phyloP scores from a whole-genome alignment of 2,113 vertebrate species.

The Heptranchias perlo region DNA sequence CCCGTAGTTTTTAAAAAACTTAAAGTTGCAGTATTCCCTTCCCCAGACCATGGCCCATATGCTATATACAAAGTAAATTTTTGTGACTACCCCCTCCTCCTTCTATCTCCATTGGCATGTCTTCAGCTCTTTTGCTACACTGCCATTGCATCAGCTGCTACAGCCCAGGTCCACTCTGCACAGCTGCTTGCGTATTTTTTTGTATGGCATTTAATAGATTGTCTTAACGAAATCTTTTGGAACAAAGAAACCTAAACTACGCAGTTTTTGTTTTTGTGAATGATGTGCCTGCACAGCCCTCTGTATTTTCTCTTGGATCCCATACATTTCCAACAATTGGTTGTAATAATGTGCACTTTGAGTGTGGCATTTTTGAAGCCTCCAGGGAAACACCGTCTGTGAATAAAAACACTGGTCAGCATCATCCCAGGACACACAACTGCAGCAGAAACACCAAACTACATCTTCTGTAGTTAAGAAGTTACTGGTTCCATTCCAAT shows the following conservation, averaged over 20 bases:
- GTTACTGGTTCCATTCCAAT: constrained; percentile 1
- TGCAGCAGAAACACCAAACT: constrained; percentile 8
- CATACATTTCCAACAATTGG: constrained; percentile 17
- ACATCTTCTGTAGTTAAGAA: background rate
- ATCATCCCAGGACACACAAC: background rate
- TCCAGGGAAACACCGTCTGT: constrained; percentile 26
- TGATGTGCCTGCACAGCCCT: constrained; percentile 17
- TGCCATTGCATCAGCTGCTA: background rate
- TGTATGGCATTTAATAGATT: constrained; percentile 7
- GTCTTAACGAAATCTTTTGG: constrained; percentile 26
- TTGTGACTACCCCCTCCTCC: background rate
- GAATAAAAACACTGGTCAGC: constrained; percentile 19
- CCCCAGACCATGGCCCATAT: background rate
- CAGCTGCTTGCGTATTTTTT: background rate
- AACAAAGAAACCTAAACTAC: constrained; percentile 1
- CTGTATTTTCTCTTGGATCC: constrained; percentile 29
- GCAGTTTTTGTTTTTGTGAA: constrained; percentile 9
- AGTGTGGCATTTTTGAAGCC: constrained; percentile 18
- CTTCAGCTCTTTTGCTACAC: constrained; percentile 25
- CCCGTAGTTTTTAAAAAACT: background rate
- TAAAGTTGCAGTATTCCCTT: constrained; percentile 18
- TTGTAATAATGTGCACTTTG: constrained; percentile 29
- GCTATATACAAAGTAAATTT: background rate
- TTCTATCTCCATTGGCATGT: background rate
- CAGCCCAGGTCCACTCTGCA: background rate